A percentile compares a stretch with the other conserved stretches of the same genome.
phyloP scores from a whole-genome alignment of 2,888 invertebrate genomes.

The Scotopteryx bipunctaria region DNA sequence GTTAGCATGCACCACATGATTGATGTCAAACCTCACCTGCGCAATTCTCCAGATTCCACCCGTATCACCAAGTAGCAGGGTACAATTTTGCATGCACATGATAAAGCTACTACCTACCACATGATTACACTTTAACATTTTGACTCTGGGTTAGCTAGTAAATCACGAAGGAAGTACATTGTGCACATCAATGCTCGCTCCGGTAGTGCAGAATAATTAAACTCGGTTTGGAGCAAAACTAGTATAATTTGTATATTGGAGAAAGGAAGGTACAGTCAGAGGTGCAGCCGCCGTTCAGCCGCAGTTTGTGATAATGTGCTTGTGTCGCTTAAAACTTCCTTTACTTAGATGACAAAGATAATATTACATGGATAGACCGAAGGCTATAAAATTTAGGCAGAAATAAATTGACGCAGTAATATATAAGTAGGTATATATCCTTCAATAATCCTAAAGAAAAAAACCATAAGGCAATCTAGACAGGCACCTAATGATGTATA shows the following conservation, averaged over 20 bases:
- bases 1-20: conserved; percentile 6
- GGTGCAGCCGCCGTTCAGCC: too few relatives aligned
- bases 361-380: too few relatives aligned
- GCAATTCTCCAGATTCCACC: conserved; percentile 1
- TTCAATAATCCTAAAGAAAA: not conserved
- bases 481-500: conserved; percentile 2
- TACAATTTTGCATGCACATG: conserved; percentile 12
- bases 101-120: too few relatives aligned
- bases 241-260: too few relatives aligned
- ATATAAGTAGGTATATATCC: not conserved
- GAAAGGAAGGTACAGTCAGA: too few relatives aligned
- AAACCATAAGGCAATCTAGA: not conserved
- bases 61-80: conserved; percentile 11
- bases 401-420: not conserved
- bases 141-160: conserved; percentile 12
- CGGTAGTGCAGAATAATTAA: not conserved
- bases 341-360: too few relatives aligned
- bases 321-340: too few relatives aligned
- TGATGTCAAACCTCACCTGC: conserved; percentile 16
- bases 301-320: too few relatives aligned
- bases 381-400: not conserved
- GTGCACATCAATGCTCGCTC: conserved; percentile 3
- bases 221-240: too few relatives aligned
- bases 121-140: too few relatives aligned
- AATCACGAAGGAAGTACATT: conserved; percentile 6